phyloP scores from a whole-genome alignment of 1,140 invertebrate genomes.

The Aethina tumida region DNA sequence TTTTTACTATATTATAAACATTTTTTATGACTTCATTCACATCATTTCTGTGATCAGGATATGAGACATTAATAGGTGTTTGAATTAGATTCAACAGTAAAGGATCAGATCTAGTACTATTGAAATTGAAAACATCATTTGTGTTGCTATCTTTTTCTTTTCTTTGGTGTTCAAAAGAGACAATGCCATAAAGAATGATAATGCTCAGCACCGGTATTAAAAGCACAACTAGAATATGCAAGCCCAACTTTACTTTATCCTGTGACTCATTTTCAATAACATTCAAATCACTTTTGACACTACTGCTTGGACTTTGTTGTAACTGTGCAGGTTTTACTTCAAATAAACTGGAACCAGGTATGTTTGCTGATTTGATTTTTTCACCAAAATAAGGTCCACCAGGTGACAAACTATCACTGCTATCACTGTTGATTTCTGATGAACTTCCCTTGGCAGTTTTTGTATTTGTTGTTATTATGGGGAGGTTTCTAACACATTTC shows the following conservation, averaged over 20 bases:
- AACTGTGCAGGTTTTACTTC: constrained; percentile 4
- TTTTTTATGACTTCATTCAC: constrained; percentile 14
- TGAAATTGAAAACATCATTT: constrained; percentile 4
- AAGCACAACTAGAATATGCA: constrained; percentile 10
- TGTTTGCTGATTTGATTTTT: background rate
- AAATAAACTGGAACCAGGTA: constrained; percentile 5
- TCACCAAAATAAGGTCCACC: constrained; percentile 8
- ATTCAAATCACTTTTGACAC: background rate
- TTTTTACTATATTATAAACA: constrained; percentile 17
- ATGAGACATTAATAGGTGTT: constrained; percentile 11
- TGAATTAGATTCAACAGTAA: constrained; percentile 8
- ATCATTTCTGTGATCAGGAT: constrained; percentile 8
- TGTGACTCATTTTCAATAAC: background rate
- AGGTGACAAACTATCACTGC: constrained; percentile 4
- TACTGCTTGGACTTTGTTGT: background rate
- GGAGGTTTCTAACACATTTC: background rate
- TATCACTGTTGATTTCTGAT: constrained; percentile 5
- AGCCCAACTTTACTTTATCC: constrained; percentile 6
- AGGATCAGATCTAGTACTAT: constrained; percentile 1
- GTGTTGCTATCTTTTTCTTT: background rate
- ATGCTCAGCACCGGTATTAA: constrained; percentile 10
- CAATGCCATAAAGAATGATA: constrained; percentile 9
- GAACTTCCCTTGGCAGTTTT: constrained; percentile 3
- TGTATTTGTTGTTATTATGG: constrained; percentile 1
- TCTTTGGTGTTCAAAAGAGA: background rate